Evolutionary conservation across 2,113 vertebrate species (phyloP).

Genomic region (Cacatua alba): DNA sequence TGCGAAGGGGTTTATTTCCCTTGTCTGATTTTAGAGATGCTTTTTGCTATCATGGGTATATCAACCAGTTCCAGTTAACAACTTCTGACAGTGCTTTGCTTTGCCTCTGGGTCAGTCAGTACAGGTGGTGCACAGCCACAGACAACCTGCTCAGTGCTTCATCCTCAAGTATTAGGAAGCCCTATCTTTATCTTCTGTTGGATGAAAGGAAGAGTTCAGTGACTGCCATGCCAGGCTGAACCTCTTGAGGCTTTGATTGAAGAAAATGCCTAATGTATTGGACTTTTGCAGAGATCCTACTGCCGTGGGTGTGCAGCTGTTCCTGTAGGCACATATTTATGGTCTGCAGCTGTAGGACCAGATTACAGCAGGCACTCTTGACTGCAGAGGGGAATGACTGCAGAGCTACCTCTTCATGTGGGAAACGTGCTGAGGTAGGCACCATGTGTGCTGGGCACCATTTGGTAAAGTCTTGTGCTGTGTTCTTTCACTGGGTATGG

Average conservation of each 20-base stretch:
- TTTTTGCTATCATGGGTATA: not conserved
- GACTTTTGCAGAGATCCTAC: not conserved
- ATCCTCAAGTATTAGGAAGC: not conserved
- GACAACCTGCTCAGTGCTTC: not conserved
- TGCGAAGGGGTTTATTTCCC: not conserved
- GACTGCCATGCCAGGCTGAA: not conserved
- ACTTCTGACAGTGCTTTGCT: not conserved
- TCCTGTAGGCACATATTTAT: not conserved
- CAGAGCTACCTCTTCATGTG: not conserved
- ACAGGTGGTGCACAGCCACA: not conserved
- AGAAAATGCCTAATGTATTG: not conserved
- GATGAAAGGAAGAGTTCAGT: not conserved
- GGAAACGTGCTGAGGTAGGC: not conserved
- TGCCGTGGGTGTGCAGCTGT: not conserved
- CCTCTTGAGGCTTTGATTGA: not conserved
- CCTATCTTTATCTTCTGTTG: accelerated
- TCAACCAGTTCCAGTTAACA: not conserved
- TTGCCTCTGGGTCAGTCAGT: not conserved
- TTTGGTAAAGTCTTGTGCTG: not conserved
- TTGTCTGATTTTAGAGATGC: not conserved
- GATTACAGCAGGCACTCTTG: not conserved
- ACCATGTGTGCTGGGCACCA: accelerated
- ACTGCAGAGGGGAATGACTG: not conserved
- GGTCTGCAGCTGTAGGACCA: not conserved
- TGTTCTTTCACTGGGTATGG: accelerated